These are phyloP conservation scores for Speoplatyrhinus poulsoni DNA, from an alignment of 2,113 vertebrate genomes.

Conservation along the genomic window DNA sequence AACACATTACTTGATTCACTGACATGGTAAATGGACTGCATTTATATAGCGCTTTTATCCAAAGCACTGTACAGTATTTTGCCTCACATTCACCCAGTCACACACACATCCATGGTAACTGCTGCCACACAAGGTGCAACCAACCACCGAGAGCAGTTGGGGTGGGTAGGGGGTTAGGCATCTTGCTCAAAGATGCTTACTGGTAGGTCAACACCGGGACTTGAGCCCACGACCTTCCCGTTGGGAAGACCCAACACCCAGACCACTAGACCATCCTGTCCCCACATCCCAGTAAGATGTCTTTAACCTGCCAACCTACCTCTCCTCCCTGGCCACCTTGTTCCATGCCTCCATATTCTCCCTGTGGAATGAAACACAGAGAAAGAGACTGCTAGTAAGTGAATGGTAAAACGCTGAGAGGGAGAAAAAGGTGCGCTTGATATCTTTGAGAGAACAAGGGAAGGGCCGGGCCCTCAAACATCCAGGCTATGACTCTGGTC, in stretches of 20 bases:
- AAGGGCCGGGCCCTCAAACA: slow-evolving; percentile 16
- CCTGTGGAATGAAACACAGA: slow-evolving; percentile 56
- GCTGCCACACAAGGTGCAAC: no score
- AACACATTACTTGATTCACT: not conserved
- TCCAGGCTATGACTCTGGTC: not conserved
- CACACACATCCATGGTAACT: no score
- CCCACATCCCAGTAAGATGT: not conserved
- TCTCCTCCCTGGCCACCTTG: slow-evolving; percentile 78
- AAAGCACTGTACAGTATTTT: no score
- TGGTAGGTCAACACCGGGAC: no score
- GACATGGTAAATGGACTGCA: not conserved
- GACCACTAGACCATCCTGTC: no score
- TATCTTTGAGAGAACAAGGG: slow-evolving; percentile 14
- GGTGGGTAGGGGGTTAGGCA: no score
- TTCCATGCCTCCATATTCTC: slow-evolving; percentile 78
- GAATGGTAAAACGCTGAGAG: slow-evolving; percentile 16
- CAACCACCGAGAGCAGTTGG: no score
- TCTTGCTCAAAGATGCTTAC: no score
- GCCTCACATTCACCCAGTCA: no score
- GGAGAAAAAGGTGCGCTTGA: not conserved
- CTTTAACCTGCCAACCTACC: slow-evolving; percentile 50
- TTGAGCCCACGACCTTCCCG: no score
- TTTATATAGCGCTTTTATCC: no score
- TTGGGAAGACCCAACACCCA: no score
- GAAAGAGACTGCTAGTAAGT: slow-evolving; percentile 1